Evolutionary conservation across 2,113 vertebrate species (phyloP).

Genomic region (Perca flavescens): DNA sequence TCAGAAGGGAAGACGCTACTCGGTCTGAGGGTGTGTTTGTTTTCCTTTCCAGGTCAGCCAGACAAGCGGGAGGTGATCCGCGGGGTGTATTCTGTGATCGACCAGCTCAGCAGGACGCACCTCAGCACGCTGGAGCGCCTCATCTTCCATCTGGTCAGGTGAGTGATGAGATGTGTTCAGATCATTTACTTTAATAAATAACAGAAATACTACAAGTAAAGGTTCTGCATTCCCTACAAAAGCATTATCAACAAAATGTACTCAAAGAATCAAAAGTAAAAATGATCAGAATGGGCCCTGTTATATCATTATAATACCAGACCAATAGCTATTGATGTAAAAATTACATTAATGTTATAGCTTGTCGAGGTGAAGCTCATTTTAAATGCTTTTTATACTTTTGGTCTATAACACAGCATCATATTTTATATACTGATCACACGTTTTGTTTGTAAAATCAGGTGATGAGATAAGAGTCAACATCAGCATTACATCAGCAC

Average conservation of each 20-base stretch:
- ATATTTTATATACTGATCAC: not conserved
- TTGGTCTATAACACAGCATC: not conserved
- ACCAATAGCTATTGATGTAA: not conserved
- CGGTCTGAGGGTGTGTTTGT: not conserved
- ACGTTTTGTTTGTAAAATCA: not conserved
- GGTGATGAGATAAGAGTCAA: not conserved
- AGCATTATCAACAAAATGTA: not conserved
- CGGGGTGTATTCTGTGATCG: constrained; percentile 94
- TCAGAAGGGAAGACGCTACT: not conserved
- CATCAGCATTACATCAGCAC: not conserved
- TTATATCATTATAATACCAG: not conserved
- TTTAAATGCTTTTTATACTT: not conserved
- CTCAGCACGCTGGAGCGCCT: constrained; percentile 95
- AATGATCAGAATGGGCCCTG: not conserved
- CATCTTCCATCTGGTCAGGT: constrained; percentile 98
- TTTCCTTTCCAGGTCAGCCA: constrained; percentile 86
- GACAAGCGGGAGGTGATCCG: constrained; percentile 92
- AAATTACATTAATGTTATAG: not conserved
- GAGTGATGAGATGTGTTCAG: constrained; percentile 25
- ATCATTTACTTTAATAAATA: no score
- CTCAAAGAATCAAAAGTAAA: not conserved
- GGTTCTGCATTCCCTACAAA: not conserved
- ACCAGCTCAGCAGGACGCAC: constrained; percentile 96
- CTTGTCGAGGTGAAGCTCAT: not conserved
- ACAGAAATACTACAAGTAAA: no score